Evolutionary conservation across 1,140 invertebrate species (phyloP), one percentile per base, ranked within the genome.

Genomic region (Danaus melanippus): DNA sequence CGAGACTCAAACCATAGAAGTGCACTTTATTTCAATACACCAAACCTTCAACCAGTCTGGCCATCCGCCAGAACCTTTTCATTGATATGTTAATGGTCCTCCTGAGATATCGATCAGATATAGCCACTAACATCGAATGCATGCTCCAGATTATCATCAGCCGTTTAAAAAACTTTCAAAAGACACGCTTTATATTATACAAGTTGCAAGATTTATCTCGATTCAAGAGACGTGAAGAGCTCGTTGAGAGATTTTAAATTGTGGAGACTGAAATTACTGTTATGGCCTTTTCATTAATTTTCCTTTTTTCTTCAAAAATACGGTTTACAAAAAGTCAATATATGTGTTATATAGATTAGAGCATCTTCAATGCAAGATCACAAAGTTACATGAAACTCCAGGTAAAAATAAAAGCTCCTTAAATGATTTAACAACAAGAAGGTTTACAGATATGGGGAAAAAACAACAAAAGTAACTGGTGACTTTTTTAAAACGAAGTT

Each of bases 51-150:
- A 41, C 40, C 39, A 51, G 46, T 12, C 58, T 65, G 63, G 63
- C 55, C 12, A 42, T 41, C 43, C 11, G 58, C 63, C 63, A 65
- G 53, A 58, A 46, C 39, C 46, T 46, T 53, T 54, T 64, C 52
- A 51, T 62, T 60, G 60, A 65, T 68, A 68, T 65, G 63, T 58
- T 65, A 68, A 68, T 58, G 60, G 56, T 60, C 50, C 60, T 68
- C 60, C 46, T 49, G 45, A 43, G 56, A 58, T 56, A 65, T 56
- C 45, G 58, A 65, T 61, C 60, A 55, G 56, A 52, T 58, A 45
- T 46, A 58, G 49, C 49, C 49, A 53, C 58, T 61, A 48, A 52
- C 46, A 42, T 54, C 53, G 45, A 11, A 51, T 47, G 32, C 49
- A 41, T 43, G 17, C 56, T 58, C 40, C 45, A 48, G 56, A 58